These are phyloP conservation scores for Polyploca ridens DNA, from an alignment of 2,888 invertebrate genomes.

Conservation along the genomic window DNA sequence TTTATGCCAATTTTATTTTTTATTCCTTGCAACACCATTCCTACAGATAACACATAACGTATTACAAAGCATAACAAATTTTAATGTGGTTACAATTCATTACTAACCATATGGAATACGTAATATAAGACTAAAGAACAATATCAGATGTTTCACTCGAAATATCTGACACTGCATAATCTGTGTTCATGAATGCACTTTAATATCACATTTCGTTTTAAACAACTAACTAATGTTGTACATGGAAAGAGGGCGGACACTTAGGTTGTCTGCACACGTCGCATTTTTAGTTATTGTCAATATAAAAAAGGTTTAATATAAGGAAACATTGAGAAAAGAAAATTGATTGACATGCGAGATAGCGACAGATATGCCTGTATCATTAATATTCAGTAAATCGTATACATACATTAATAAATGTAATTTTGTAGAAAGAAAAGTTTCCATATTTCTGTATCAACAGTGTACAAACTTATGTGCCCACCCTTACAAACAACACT, in stretches of 20 bases:
- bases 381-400: no score
- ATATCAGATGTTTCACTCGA: not conserved
- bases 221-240: not conserved
- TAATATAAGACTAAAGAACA: not conserved
- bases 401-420: no score
- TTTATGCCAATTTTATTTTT: not conserved
- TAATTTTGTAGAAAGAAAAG: no score
- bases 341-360: no score
- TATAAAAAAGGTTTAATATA: no score
- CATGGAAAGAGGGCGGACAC: not conserved
- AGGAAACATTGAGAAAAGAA: no score
- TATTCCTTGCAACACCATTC: not conserved
- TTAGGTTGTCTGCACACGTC: not conserved
- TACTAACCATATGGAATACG: conserved; percentile 8
- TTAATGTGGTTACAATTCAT: conserved; percentile 9
- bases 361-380: no score
- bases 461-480: not conserved
- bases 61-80: conserved; percentile 2
- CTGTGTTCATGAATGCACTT: conserved; percentile 17
- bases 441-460: no score
- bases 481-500: conserved; percentile 20
- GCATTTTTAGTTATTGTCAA: no score
- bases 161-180: not conserved
- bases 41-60: not conserved
- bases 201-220: conserved; percentile 13